These are phyloP conservation scores for Oreochromis aureus DNA, from an alignment of 2,113 vertebrate species.

Conservation along the genomic window DNA sequence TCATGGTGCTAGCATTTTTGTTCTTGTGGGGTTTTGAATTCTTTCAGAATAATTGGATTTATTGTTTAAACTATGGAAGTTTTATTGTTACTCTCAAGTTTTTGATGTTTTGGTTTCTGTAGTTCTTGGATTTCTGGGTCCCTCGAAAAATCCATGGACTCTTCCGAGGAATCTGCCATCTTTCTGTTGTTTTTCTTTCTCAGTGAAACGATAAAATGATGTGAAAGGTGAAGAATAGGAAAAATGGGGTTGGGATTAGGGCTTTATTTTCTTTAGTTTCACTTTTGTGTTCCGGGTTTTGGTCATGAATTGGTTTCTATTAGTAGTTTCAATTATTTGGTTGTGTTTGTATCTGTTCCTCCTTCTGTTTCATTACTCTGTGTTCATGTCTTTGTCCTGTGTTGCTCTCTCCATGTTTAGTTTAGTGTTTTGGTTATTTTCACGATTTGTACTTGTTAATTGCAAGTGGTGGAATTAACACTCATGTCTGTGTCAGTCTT, in stretches of 20 bases:
- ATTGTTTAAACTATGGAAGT: neutral
- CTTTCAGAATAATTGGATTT: fast-evolving
- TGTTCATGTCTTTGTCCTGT: neutral
- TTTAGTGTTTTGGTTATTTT: neutral
- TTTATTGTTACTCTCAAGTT: neutral
- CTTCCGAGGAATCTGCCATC: neutral
- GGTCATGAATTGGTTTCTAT: neutral
- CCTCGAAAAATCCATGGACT: neutral
- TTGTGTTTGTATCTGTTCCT: neutral
- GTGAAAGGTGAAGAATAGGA: neutral
- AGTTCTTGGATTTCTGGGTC: neutral
- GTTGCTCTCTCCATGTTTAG: neutral
- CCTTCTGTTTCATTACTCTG: neutral
- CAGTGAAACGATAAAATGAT: neutral
- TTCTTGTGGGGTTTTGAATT: neutral
- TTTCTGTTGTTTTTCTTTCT: neutral
- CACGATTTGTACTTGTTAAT: neutral
- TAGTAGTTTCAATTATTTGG: neutral
- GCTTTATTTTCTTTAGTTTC: neutral
- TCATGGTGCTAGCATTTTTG: neutral
- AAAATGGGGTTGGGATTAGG: neutral
- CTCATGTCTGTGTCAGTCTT: neutral
- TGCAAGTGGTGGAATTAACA: fast-evolving
- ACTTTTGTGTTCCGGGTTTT: neutral
- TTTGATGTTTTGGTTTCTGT: neutral